Evolutionary conservation across 2,113 vertebrate genomes (phyloP).

Genomic region (Crotophaga sulcirostris): DNA sequence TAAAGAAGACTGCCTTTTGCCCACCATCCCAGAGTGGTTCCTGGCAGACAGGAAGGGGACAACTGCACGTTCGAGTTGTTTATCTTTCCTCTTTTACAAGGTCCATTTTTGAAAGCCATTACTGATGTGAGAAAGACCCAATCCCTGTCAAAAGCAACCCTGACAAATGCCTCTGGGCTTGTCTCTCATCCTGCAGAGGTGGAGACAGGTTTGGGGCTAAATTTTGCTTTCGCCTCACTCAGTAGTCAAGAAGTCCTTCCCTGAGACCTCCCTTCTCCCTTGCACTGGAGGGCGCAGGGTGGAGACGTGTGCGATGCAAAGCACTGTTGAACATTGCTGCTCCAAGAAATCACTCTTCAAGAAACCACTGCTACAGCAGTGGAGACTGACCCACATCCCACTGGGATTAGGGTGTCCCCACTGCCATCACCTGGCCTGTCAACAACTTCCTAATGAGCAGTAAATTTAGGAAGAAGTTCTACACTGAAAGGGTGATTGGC

Average conservation of each 20-base stretch:
- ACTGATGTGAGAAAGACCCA: background rate
- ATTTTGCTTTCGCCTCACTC: background rate
- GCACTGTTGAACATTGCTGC: too few relatives aligned
- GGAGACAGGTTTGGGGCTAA: background rate
- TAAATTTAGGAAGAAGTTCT: too few relatives aligned
- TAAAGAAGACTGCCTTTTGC: background rate
- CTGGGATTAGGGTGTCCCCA: background rate
- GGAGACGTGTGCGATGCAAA: background rate
- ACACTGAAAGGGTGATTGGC: too few relatives aligned
- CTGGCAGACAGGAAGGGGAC: background rate
- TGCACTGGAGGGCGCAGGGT: background rate
- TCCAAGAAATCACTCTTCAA: background rate
- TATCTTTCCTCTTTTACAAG: background rate
- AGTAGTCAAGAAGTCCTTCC: background rate
- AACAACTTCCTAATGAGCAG: background rate
- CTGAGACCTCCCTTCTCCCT: background rate
- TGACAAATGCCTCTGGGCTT: background rate
- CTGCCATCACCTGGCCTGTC: background rate
- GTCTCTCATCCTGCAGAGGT: background rate
- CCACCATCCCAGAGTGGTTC: background rate
- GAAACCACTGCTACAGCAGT: background rate
- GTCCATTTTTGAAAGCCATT: background rate
- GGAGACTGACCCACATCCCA: fast-evolving
- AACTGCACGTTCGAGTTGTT: background rate
- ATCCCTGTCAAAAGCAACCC: background rate